These are phyloP conservation scores for Electrophaes corylata DNA, from an alignment of 2,888 invertebrate genomes.

Conservation along the genomic window DNA sequence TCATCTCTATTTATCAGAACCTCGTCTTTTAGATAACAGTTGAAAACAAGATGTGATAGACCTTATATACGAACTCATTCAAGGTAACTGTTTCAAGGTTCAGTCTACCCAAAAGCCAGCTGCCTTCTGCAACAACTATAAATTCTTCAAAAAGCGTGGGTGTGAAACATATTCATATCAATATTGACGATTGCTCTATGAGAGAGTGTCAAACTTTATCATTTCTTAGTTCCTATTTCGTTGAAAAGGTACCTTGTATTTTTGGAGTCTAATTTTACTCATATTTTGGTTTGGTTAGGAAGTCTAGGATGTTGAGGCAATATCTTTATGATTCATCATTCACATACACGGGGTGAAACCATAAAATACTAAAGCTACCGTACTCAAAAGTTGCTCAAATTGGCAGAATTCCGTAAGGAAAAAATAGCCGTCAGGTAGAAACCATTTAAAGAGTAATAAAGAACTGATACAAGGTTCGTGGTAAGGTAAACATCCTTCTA, in stretches of 20 bases:
- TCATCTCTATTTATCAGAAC: too few species aligned
- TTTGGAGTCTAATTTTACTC: not conserved
- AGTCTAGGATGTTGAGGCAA: too few species aligned
- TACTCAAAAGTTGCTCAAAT: not conserved
- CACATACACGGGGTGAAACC: not conserved
- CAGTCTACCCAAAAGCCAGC: not conserved
- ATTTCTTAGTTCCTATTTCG: slow-evolving; percentile 11
- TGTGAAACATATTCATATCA: slow-evolving; percentile 8
- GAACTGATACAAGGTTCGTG: not conserved
- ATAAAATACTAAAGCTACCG: not conserved
- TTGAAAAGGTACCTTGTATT: not conserved
- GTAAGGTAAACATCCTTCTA: slow-evolving; percentile 12
- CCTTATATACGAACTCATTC: not conserved
- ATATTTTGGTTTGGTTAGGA: too few species aligned
- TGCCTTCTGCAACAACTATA: slow-evolving; percentile 13
- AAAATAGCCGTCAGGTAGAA: slow-evolving; percentile 6
- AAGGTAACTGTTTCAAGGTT: not conserved
- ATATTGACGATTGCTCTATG: slow-evolving; percentile 14
- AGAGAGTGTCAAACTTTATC: slow-evolving; percentile 12
- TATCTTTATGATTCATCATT: not conserved
- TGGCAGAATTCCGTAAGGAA: not conserved
- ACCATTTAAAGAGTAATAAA: not conserved
- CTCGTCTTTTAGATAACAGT: too few species aligned
- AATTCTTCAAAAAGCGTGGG: slow-evolving; percentile 23
- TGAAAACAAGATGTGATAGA: too few species aligned